These are phyloP conservation scores for Halcyon malimbica DNA, from an alignment of 2,113 vertebrate genomes.

Conservation along the genomic window DNA sequence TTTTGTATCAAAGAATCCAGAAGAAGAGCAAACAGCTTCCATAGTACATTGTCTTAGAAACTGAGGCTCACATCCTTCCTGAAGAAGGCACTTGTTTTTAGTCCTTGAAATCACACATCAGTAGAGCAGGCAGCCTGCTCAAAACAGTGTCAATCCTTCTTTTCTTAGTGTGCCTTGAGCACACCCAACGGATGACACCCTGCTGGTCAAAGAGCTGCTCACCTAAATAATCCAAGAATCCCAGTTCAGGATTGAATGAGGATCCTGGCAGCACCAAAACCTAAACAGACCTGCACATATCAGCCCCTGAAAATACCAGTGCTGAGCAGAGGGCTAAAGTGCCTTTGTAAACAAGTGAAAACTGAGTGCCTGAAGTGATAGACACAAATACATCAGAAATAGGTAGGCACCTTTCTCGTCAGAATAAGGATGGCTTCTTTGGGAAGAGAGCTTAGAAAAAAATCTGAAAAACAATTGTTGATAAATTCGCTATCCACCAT, in stretches of 20 bases:
- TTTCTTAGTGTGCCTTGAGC: not conserved
- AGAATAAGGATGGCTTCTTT: not conserved
- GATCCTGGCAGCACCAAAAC: not conserved
- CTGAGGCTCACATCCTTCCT: not conserved
- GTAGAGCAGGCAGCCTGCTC: not conserved
- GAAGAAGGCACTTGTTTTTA: not conserved
- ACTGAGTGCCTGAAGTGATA: not conserved
- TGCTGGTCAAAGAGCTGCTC: not conserved
- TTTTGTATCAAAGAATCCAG: not conserved
- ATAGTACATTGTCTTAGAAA: not conserved
- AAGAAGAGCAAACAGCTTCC: not conserved
- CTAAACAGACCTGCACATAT: not conserved
- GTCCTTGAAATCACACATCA: not conserved
- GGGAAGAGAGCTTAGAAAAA: not conserved
- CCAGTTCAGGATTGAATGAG: rapidly evolving
- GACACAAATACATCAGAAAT: not conserved
- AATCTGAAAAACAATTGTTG: not conserved
- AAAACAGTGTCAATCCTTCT: not conserved
- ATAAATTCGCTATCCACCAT: not conserved
- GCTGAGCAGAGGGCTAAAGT: not conserved
- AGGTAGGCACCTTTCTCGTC: not conserved
- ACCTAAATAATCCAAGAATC: not conserved
- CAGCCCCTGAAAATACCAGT: not conserved
- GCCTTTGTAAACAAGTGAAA: not conserved
- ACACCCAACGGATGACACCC: not conserved